These are phyloP conservation scores for Sylvia atricapilla DNA, from an alignment of 2,113 vertebrate genomes.

Conservation along the genomic window DNA sequence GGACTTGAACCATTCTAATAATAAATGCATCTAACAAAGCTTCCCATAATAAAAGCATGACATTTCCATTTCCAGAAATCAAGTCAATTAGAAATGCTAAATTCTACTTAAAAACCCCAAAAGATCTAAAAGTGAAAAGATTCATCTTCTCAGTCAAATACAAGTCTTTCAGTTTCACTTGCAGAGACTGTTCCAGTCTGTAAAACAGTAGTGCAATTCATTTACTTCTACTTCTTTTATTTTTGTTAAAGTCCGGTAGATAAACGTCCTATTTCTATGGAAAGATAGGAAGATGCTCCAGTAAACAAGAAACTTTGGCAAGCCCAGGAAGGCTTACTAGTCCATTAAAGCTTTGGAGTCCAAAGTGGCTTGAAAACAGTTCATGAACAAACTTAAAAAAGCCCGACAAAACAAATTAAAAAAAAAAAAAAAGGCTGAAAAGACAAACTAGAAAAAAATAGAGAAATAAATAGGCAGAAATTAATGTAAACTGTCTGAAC, in stretches of 20 bases:
- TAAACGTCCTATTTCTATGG: constrained; percentile 76
- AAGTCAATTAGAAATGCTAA: constrained; percentile 81
- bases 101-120: constrained; percentile 84
- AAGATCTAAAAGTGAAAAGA: constrained; percentile 84
- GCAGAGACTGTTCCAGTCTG: constrained; percentile 82
- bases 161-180: constrained; percentile 76
- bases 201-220: constrained; percentile 94
- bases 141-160: constrained; percentile 70
- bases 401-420: constrained; percentile 11
- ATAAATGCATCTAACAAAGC: constrained; percentile 78
- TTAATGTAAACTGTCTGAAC: constrained; percentile 78
- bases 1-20: constrained; percentile 75
- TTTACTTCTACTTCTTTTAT: constrained; percentile 79
- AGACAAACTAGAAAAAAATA: constrained; percentile 59
- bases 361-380: constrained; percentile 75
- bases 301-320: constrained; percentile 84
- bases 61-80: constrained; percentile 77
- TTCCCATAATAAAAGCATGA: constrained; percentile 77
- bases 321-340: constrained; percentile 77
- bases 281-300: constrained; percentile 83
- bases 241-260: constrained; percentile 78
- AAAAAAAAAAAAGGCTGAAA: constrained; percentile 60
- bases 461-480: constrained; percentile 83
- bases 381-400: constrained; percentile 64
- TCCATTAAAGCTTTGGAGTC: constrained; percentile 80